A percentile compares a stretch with the other conserved stretches of the same genome.
phyloP scores from a whole-genome alignment of 2,797 vertebrate species.

The Heteromormyrus szaboi region DNA sequence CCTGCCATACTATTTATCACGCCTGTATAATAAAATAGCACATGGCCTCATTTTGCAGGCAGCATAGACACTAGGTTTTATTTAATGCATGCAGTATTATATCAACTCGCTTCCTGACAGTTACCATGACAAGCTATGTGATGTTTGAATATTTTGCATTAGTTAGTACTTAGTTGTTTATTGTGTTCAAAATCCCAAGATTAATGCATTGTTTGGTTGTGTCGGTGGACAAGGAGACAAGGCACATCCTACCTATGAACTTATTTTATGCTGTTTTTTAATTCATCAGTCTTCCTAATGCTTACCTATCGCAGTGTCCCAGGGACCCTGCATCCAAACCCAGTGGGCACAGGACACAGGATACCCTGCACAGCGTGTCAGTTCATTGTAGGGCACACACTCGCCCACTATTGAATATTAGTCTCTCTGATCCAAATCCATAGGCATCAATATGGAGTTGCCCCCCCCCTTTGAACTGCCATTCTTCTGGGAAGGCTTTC shows the following conservation, averaged over 20 bases:
- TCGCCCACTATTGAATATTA: neutral
- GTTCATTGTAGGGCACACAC: neutral
- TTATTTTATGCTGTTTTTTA: neutral
- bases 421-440: neutral
- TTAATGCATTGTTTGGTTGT: neutral
- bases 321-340: neutral
- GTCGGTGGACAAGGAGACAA: neutral
- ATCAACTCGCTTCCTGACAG: neutral
- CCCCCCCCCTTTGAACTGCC: too few species aligned
- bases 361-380: neutral
- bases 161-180: neutral
- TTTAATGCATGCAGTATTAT: neutral
- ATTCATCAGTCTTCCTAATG: neutral
- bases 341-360: neutral
- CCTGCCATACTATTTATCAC: neutral
- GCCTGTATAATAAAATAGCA: neutral
- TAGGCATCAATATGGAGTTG: neutral
- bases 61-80: neutral
- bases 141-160: neutral
- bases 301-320: neutral
- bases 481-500: too few species aligned
- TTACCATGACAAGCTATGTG: neutral
- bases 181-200: neutral
- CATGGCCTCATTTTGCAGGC: neutral
- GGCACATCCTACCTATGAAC: neutral